Base-by-base conservation (phyloP, 2,888 invertebrate species). In the Blastobasis adustella region DNA sequence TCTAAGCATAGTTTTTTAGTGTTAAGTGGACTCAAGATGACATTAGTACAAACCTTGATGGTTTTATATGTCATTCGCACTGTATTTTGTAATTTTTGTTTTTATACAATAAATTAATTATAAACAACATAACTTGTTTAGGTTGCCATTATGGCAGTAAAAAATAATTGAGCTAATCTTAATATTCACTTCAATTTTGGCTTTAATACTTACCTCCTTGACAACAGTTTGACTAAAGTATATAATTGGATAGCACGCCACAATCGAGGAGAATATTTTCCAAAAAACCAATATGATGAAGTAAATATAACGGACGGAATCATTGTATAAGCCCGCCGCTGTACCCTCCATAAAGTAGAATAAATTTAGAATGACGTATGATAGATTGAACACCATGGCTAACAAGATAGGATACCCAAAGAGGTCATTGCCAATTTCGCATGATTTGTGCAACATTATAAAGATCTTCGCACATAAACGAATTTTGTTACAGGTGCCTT, bases 341-440 rank as follows among this genome's bases (percentile, higher is more conserved):
- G 80, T 82, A 5, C 81, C 84, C 56, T 83, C 84, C 82, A 84
- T 80, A 42, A 84, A 76, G 56, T 83, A 83, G 57, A 80, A 83
- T 54, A 77, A 62, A 51, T 82, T 75, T 45, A 83, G 53, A 37
- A 78, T 65, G 6, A 78, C 67, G 9, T 66, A 63, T 8, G 67
- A 55, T 0, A 77, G 56, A 45, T 64, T 69, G 7, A 71, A 44
- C 0, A 70, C 44, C 59, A 77, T 62, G 0, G 71, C 79, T n/a
- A 73, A 45, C 4, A 71, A 57, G 10, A 82, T 43, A 5, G 72
- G 60, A 4, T 72, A 53, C 2, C 83, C 82, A 51, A 69, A 83
- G 45, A 66, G 58, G 5, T 55, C 57, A 48, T 76, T 78, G 0
- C 60, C 59, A n/a, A 57, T 59, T 6, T 61, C 56, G 0, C 67